Conservation (phyloP, 2,797 vertebrate species). For the Melanotaenia parkinsoni region DNA sequence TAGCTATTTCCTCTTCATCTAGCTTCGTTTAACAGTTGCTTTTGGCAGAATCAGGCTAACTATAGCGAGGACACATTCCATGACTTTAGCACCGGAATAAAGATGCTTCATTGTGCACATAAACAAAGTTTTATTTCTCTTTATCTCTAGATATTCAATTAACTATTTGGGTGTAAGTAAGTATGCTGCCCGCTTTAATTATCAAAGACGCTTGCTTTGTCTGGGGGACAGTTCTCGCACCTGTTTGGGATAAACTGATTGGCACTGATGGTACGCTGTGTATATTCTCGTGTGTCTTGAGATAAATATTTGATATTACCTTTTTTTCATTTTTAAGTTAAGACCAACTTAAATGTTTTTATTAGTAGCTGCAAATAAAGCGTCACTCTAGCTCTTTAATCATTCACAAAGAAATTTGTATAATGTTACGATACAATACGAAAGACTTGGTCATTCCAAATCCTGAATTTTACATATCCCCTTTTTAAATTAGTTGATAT, state of each 20-base stretch:
- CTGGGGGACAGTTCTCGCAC: background rate
- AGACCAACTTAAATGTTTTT: too few species aligned
- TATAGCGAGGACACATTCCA: background rate
- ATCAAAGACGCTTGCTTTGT: background rate
- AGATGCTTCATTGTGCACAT: background rate
- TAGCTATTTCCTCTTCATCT: background rate
- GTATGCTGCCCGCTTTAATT: background rate
- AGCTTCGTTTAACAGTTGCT: background rate
- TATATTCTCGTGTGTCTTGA: background rate
- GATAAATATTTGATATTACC: too few species aligned
- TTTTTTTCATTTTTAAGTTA: too few species aligned
- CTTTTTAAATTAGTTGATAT: too few species aligned
- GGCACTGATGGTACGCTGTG: background rate
- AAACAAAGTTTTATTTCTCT: background rate
- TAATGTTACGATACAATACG: too few species aligned
- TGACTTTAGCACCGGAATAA: background rate
- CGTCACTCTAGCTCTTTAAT: background rate
- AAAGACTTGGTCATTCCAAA: background rate
- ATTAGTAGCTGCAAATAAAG: background rate
- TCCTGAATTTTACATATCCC: too few species aligned
- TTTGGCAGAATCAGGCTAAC: constrained; percentile 22
- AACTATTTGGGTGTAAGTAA: background rate
- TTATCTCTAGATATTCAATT: background rate
- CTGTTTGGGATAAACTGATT: constrained; percentile 7
- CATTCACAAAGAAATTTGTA: too few species aligned